Evolutionary conservation across 1,140 invertebrate species (phyloP).

Genomic region (Drosophila ananassae): DNA sequence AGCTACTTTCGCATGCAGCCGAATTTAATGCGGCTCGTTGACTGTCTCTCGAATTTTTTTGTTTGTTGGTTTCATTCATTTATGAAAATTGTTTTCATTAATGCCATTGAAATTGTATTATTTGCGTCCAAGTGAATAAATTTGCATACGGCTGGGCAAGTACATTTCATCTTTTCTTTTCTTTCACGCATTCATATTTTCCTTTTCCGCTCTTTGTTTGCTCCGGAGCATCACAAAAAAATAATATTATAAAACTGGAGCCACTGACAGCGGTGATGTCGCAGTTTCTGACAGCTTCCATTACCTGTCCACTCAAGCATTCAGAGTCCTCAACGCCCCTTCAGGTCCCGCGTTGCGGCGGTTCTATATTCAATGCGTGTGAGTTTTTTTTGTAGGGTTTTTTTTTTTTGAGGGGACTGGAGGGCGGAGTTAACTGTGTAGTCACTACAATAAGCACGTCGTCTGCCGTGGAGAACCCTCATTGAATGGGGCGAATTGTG

Average conservation of each 20-base stretch:
- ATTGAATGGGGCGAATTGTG: conserved; percentile 51
- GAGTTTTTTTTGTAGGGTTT: neutral
- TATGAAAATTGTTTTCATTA: conserved; percentile 76
- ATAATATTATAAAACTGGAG: conserved; percentile 8
- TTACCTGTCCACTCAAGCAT: conserved; percentile 53
- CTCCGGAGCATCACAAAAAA: conserved; percentile 5
- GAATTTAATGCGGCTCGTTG: conserved; percentile 59
- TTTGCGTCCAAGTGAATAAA: conserved; percentile 73
- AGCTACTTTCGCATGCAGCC: conserved; percentile 58
- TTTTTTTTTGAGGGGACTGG: conserved; percentile 10
- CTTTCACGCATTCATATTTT: conserved; percentile 54
- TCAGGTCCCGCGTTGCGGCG: neutral
- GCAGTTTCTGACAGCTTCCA: conserved; percentile 56
- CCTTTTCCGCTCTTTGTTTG: conserved; percentile 29
- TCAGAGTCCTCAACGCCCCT: conserved; percentile 24
- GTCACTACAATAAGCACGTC: conserved; percentile 48
- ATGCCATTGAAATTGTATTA: conserved; percentile 81
- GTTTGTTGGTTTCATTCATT: conserved; percentile 63
- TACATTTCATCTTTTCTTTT: conserved; percentile 40
- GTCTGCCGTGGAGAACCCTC: conserved; percentile 29
- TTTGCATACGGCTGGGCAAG: conserved; percentile 60
- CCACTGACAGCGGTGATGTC: conserved; percentile 52
- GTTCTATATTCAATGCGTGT: neutral
- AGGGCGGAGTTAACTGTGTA: conserved; percentile 1
- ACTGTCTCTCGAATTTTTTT: conserved; percentile 29